These are phyloP conservation scores for Clarias fuscus DNA, from an alignment of 2,797 vertebrate genomes.

Conservation along the genomic window DNA sequence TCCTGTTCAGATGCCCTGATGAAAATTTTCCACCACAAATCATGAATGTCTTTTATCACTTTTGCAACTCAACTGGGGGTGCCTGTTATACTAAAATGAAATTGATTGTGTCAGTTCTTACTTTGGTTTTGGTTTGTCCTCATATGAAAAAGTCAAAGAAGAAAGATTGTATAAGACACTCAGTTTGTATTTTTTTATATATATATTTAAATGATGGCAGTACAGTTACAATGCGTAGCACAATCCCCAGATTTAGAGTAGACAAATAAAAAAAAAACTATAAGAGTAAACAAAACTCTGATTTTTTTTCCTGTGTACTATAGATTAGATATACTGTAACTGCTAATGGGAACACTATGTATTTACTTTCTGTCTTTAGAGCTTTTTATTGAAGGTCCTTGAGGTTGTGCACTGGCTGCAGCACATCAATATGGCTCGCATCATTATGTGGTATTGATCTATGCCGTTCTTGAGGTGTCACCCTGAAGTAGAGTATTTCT, in stretches of 20 bases:
- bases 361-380: neutral
- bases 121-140: slow-evolving; percentile 9
- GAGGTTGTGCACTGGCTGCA: neutral
- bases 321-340: neutral
- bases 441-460: slow-evolving; percentile 17
- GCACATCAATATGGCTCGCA: slow-evolving; percentile 6
- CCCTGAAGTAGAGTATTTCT: slow-evolving; percentile 1
- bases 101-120: slow-evolving; percentile 29
- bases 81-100: slow-evolving; percentile 43
- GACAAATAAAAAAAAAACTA: neutral
- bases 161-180: neutral
- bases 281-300: neutral
- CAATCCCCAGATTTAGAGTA: neutral
- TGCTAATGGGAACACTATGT: neutral
- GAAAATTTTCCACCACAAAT: slow-evolving; percentile 11
- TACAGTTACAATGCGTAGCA: neutral
- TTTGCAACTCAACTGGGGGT: slow-evolving; percentile 38
- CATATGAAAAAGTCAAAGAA: neutral
- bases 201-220: neutral
- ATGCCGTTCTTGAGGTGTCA: slow-evolving; percentile 9
- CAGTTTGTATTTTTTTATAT: neutral
- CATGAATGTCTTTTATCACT: slow-evolving; percentile 41
- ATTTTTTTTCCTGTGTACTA: neutral
- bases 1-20: slow-evolving; percentile 53
- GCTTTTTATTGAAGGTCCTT: slow-evolving; percentile 14